phyloP scores from a whole-genome alignment of 2,888 invertebrate genomes.

The Eupithecia exiguata region DNA sequence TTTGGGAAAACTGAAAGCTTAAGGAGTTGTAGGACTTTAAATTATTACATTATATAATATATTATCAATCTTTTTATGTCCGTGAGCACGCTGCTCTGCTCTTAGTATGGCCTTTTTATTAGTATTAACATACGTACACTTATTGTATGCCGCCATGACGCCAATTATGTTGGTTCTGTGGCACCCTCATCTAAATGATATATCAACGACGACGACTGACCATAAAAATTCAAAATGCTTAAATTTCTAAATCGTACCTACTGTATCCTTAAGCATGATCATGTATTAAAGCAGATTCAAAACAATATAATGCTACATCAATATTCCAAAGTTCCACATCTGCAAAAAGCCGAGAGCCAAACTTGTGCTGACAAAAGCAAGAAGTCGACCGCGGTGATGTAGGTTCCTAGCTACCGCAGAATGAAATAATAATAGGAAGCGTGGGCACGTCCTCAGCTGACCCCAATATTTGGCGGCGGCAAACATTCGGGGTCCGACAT shows the following conservation, averaged over 20 bases:
- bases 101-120: not conserved
- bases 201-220: not conserved
- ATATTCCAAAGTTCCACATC: not conserved
- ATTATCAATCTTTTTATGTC: too few relatives aligned
- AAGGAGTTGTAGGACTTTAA: not conserved
- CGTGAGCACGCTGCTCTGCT: not conserved
- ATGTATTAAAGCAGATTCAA: not conserved
- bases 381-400: not conserved
- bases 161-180: not conserved
- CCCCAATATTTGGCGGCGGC: constrained; percentile 22
- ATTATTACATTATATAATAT: not conserved
- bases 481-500: constrained; percentile 27
- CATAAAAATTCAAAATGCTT: not conserved
- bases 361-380: not conserved
- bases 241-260: not conserved
- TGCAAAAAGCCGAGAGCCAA: not conserved
- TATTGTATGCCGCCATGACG: not conserved
- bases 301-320: not conserved
- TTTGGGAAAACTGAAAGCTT: not conserved
- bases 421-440: constrained; percentile 7
- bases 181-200: not conserved
- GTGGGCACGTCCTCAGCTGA: constrained; percentile 12
- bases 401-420: constrained; percentile 4
- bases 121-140: not conserved
- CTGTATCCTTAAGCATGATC: not conserved